phyloP scores from a whole-genome alignment of 2,797 vertebrate species.

The Momotus momota region DNA sequence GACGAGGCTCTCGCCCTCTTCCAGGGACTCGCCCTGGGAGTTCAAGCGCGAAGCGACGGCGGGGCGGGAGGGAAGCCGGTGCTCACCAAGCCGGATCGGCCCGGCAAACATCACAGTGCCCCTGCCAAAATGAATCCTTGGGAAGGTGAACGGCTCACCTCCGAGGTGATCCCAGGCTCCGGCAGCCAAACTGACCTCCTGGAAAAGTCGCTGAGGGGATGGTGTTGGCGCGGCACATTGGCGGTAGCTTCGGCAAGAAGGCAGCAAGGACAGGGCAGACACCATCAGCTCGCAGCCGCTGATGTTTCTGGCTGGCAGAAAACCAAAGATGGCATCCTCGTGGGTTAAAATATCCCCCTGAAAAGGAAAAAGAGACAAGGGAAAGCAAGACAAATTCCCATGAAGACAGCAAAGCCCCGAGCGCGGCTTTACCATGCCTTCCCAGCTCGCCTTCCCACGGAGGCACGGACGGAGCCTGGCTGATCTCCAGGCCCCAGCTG shows the following conservation, averaged over 20 bases:
- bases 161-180: not conserved
- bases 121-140: rapidly evolving
- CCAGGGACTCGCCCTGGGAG: not conserved
- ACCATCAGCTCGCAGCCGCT: not conserved
- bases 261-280: not conserved
- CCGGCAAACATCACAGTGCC: not conserved
- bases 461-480: not conserved
- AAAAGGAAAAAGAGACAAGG: not conserved
- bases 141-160: not conserved
- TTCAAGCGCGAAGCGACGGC: rapidly evolving
- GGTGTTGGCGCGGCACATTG: rapidly evolving
- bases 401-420: not conserved
- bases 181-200: not conserved
- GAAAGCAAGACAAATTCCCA: not conserved
- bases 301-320: not conserved
- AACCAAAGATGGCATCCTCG: not conserved
- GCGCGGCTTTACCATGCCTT: not conserved
- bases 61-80: not conserved
- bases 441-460: not conserved
- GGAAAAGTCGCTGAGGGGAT: rapidly evolving
- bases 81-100: not conserved
- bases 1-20: not conserved
- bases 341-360: not conserved
- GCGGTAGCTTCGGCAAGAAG: not conserved
- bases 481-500: conserved; percentile 7